phyloP scores from a whole-genome alignment of 2,888 invertebrate genomes.

The Icerya purchasi region DNA sequence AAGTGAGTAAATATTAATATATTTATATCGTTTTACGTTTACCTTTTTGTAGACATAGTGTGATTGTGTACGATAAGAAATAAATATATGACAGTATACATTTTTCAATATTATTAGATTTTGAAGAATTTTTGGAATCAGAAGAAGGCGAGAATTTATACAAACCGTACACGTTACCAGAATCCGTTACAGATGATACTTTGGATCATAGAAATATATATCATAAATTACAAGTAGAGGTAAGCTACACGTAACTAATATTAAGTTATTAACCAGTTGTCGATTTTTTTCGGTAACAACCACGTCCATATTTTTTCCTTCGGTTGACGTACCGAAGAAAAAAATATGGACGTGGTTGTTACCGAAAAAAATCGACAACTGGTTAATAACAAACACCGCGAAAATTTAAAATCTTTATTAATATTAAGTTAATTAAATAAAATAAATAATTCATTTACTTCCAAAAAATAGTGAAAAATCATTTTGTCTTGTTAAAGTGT shows the following conservation, averaged over 20 bases:
- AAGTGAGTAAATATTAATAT: constrained; percentile 21
- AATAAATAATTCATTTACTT: too few species aligned
- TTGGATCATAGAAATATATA: background rate
- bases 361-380: too few species aligned
- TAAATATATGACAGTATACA: too few species aligned
- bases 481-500: too few species aligned
- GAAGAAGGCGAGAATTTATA: background rate
- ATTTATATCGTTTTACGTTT: background rate
- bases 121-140: background rate
- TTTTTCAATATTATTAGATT: too few species aligned
- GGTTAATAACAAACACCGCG: too few species aligned
- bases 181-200: background rate
- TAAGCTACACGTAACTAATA: background rate
- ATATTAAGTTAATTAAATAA: too few species aligned
- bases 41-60: background rate
- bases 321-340: too few species aligned
- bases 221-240: background rate
- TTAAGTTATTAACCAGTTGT: background rate
- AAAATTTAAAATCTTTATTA: too few species aligned
- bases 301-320: too few species aligned
- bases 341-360: too few species aligned
- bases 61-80: background rate
- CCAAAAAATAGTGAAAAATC: too few species aligned
- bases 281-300: background rate
- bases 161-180: background rate